Percentiles rank a stretch among this genome's conserved stretches.
Conservation (phyloP, 64 coral and sea anemone genomes). For the Actinia tenebrosa region DNA sequence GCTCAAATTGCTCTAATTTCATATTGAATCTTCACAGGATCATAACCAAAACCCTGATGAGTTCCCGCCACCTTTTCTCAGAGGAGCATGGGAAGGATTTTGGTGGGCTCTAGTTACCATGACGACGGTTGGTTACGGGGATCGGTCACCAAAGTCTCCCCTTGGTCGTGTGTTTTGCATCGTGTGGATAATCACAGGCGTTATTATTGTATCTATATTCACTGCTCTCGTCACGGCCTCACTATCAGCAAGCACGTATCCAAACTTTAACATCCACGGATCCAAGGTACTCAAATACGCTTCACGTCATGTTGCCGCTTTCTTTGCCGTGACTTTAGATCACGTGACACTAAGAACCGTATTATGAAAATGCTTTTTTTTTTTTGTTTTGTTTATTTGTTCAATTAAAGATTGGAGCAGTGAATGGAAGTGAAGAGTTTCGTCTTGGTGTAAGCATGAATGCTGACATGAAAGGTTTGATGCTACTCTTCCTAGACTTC, state of each 20-base stretch:
- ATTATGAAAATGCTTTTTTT: too few relatives aligned
- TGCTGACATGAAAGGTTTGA: slow-evolving; percentile 85
- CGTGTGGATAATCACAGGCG: slow-evolving; percentile 80
- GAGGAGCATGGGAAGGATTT: slow-evolving; percentile 91
- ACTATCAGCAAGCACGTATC: slow-evolving; percentile 74
- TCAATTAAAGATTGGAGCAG: slow-evolving; percentile 69
- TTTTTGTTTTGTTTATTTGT: not conserved
- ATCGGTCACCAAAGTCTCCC: slow-evolving; percentile 84
- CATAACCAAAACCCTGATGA: slow-evolving; percentile 79
- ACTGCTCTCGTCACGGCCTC: slow-evolving; percentile 90
- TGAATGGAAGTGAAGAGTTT: slow-evolving; percentile 88
- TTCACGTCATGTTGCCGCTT: too few relatives aligned
- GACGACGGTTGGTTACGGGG: slow-evolving; percentile 92
- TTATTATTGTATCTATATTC: slow-evolving; percentile 84
- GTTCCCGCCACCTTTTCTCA: slow-evolving; percentile 77
- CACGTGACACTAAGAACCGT: too few relatives aligned
- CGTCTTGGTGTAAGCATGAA: slow-evolving; percentile 83
- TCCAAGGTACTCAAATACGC: slow-evolving; percentile 16
- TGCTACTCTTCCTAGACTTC: too few relatives aligned
- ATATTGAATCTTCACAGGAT: slow-evolving; percentile 39
- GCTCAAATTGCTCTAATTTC: not conserved
- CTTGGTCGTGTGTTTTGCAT: slow-evolving; percentile 88
- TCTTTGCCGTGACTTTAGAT: too few relatives aligned
- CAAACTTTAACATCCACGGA: slow-evolving; percentile 79
- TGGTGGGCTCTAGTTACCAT: slow-evolving; percentile 96